phyloP scores from a whole-genome alignment of 1,140 invertebrate genomes.

The Ridgeia piscesae region DNA sequence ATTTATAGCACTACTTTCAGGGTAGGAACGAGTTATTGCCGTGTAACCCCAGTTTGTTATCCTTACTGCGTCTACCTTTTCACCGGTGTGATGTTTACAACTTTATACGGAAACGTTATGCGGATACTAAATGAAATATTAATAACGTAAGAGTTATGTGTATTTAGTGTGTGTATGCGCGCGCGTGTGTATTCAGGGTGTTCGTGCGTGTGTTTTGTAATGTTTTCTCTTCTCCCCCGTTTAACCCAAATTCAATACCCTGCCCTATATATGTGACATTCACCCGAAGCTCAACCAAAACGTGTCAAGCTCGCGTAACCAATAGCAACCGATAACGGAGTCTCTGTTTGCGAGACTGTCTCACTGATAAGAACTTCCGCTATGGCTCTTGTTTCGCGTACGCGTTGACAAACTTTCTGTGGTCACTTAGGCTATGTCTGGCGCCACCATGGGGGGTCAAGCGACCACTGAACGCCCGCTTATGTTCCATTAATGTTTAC shows the following conservation, averaged over 20 bases:
- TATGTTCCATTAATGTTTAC: neutral
- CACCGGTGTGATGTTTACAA: no score
- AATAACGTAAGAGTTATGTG: no score
- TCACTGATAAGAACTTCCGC: neutral
- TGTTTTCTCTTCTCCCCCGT: no score
- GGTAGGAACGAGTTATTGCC: no score
- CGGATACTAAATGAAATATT: no score
- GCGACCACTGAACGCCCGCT: neutral
- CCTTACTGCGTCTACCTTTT: no score
- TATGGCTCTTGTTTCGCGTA: neutral
- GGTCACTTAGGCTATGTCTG: neutral
- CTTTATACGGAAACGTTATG: neutral
- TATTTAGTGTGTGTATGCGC: no score
- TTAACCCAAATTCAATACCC: neutral
- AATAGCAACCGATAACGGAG: neutral
- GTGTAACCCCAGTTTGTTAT: no score
- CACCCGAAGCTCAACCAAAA: neutral
- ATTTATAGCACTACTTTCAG: no score
- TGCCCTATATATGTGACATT: neutral
- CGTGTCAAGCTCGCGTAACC: neutral
- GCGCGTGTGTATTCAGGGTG: no score
- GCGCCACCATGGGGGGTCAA: neutral
- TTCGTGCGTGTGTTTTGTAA: no score
- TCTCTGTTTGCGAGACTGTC: neutral
- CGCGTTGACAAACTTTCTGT: neutral